These are phyloP conservation scores for Adelosebastes latens DNA, from an alignment of 2,797 vertebrate species.

Conservation along the genomic window DNA sequence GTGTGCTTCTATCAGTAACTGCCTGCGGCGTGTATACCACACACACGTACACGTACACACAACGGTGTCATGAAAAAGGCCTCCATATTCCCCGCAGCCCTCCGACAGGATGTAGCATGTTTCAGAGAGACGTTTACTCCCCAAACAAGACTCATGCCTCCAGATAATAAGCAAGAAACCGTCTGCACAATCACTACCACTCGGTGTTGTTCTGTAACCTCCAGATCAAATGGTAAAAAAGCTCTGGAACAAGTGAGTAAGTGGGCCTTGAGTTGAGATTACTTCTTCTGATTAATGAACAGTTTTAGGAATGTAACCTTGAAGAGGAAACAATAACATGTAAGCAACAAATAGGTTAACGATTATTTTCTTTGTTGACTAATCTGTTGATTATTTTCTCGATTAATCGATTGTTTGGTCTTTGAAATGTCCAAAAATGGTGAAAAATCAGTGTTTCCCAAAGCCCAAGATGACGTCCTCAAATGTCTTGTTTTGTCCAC, in stretches of 20 bases:
- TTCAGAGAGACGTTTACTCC: slow-evolving; percentile 25
- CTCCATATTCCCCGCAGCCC: slow-evolving; percentile 27
- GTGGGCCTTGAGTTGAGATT: not conserved
- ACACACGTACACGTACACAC: not conserved
- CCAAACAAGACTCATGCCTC: slow-evolving; percentile 28
- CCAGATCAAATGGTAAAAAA: not conserved
- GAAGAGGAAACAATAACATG: not conserved
- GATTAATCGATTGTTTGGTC: too few species aligned
- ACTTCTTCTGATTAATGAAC: not conserved
- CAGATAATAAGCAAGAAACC: not conserved
- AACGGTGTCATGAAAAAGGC: not conserved
- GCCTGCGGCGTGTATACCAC: not conserved
- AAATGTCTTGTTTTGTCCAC: too few species aligned
- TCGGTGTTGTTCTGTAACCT: slow-evolving; percentile 3
- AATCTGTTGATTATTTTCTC: not conserved
- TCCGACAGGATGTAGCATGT: slow-evolving; percentile 54
- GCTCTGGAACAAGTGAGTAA: not conserved
- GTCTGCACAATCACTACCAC: not conserved
- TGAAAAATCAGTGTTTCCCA: too few species aligned
- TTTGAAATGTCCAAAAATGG: not conserved
- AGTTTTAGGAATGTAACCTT: not conserved
- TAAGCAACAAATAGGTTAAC: not conserved
- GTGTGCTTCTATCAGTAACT: not conserved
- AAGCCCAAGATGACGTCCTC: too few species aligned
- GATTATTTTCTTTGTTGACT: fast-evolving